A percentile compares a stretch with the other conserved stretches of the same genome.
Evolutionary conservation across 2,113 vertebrate species (phyloP).

Genomic region (Proteles cristata): DNA sequence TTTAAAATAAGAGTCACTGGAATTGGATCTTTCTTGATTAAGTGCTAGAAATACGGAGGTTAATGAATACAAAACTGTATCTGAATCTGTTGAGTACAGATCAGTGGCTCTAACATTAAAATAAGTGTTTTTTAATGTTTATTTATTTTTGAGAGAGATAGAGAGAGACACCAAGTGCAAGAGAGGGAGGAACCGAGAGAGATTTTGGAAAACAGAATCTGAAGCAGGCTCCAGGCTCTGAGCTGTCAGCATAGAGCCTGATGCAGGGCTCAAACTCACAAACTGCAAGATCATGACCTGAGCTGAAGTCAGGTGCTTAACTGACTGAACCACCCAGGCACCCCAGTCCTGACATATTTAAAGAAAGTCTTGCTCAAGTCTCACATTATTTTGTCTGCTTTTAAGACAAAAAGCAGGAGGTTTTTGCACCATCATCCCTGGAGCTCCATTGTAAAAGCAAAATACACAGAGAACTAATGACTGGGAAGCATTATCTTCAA

Average conservation of each 20-base stretch:
- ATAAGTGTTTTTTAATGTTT: no score
- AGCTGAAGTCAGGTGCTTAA: no score
- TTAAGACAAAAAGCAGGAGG: background rate
- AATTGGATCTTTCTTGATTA: constrained; percentile 60
- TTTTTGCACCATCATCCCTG: background rate
- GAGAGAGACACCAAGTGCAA: no score
- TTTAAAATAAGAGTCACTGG: constrained; percentile 57
- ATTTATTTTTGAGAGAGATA: no score
- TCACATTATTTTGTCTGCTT: background rate
- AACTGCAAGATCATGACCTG: no score
- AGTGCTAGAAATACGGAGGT: constrained; percentile 53
- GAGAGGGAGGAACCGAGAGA: no score
- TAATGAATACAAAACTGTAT: constrained; percentile 64
- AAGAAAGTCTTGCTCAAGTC: background rate
- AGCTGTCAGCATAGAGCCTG: no score
- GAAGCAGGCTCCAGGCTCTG: no score
- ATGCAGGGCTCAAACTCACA: no score
- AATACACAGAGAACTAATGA: background rate
- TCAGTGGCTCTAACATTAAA: background rate
- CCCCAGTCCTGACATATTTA: constrained; percentile 17
- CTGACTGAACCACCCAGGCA: no score
- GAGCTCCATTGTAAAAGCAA: background rate
- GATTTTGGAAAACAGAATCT: no score
- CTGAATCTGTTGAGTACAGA: constrained; percentile 55
- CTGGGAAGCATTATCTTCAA: background rate